A percentile compares a stretch with the other conserved stretches of the same genome.
Evolutionary conservation across 2,888 invertebrate genomes (phyloP).

Genomic region (Zaprionus lineosus): DNA sequence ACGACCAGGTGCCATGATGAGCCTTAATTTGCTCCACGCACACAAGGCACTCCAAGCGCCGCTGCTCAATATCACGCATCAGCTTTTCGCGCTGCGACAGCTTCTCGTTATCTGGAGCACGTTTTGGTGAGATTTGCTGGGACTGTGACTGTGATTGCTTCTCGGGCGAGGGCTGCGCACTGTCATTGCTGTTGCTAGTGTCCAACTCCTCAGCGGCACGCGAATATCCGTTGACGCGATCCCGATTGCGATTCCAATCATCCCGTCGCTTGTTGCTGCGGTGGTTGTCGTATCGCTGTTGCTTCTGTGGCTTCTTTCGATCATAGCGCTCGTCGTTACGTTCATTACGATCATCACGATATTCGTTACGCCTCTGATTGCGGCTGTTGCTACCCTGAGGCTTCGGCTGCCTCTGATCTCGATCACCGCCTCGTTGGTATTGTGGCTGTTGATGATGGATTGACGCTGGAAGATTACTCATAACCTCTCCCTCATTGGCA

Average conservation of each 20-base stretch:
- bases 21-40: constrained; percentile 94
- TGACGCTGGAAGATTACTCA: constrained; percentile 3
- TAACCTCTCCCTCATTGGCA: background rate
- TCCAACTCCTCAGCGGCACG: constrained; percentile 76
- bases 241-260: constrained; percentile 82
- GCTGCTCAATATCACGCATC: constrained; percentile 91
- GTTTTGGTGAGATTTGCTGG: constrained; percentile 48
- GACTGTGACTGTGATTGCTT: constrained; percentile 65
- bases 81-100: constrained; percentile 92
- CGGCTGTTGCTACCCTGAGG: constrained; percentile 22
- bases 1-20: constrained; percentile 94
- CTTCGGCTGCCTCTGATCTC: constrained; percentile 15
- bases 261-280: constrained; percentile 81
- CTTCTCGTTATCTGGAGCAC: constrained; percentile 78
- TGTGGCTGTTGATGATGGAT: constrained; percentile 13
- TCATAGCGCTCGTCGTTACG: constrained; percentile 59
- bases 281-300: constrained; percentile 81
- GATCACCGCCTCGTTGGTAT: background rate
- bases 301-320: constrained; percentile 74
- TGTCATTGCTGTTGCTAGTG: constrained; percentile 80
- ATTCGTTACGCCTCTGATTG: constrained; percentile 47
- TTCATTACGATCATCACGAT: constrained; percentile 40
- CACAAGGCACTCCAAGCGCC: constrained; percentile 95
- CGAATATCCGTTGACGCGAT: constrained; percentile 78
- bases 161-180: constrained; percentile 78